phyloP scores from a whole-genome alignment of 2,888 invertebrate species.

The Acleris cristana region DNA sequence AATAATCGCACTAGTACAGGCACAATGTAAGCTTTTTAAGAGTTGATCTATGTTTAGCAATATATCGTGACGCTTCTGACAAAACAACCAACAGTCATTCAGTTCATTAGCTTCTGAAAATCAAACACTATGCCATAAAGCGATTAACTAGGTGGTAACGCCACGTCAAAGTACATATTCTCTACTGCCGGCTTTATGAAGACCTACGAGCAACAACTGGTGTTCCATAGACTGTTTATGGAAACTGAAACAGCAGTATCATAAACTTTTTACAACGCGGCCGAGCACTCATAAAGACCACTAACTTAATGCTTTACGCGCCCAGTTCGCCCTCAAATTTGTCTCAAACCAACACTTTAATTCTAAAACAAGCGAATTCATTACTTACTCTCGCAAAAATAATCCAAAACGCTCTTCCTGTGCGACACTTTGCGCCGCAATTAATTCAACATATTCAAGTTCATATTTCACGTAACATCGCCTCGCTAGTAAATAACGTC shows the following conservation, averaged over 20 bases:
- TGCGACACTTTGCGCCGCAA: constrained; percentile 63
- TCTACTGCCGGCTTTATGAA: constrained; percentile 28
- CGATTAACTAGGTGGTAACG: constrained; percentile 10
- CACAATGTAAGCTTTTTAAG: too few relatives aligned
- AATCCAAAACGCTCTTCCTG: constrained; percentile 66
- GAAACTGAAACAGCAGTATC: constrained; percentile 51
- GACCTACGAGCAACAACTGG: constrained; percentile 32
- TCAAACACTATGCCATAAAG: constrained; percentile 6
- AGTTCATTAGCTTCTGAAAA: neutral
- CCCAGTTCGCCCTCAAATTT: constrained; percentile 53
- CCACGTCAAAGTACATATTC: constrained; percentile 17
- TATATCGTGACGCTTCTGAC: too few relatives aligned
- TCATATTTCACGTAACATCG: constrained; percentile 73
- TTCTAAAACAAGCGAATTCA: constrained; percentile 54
- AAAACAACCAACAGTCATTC: neutral
- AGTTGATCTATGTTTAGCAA: too few relatives aligned
- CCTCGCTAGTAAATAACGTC: constrained; percentile 72
- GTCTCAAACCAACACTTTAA: constrained; percentile 50
- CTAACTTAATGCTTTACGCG: constrained; percentile 55
- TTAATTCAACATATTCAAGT: constrained; percentile 77
- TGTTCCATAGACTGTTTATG: constrained; percentile 46
- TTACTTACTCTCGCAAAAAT: constrained; percentile 77
- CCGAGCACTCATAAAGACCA: constrained; percentile 54
- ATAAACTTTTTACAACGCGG: constrained; percentile 55
- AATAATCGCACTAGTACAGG: too few relatives aligned